Conservation (phyloP, 2,888 invertebrate species). For the Carabus problematicus region DNA sequence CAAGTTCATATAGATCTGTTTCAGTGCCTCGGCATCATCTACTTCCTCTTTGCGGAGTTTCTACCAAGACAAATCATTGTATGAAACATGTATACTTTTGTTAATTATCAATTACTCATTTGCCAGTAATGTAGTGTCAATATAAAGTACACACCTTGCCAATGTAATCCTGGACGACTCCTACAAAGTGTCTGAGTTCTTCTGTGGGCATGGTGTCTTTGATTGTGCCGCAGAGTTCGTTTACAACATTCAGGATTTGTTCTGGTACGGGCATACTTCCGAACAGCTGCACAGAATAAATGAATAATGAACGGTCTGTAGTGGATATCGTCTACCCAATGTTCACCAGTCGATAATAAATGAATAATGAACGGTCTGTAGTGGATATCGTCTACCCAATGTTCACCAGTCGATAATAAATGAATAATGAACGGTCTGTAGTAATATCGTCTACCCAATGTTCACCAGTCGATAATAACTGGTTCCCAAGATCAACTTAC, state of each 20-base stretch:
- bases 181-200: conserved; percentile 69
- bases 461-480: conserved; percentile 24
- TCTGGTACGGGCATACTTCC: conserved; percentile 64
- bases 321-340: conserved; percentile 61
- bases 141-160: conserved; percentile 62
- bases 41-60: conserved; percentile 67
- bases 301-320: no score
- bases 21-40: conserved; percentile 70
- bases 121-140: not conserved
- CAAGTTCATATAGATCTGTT: conserved; percentile 67
- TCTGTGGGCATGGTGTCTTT: conserved; percentile 68
- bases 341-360: conserved; percentile 23
- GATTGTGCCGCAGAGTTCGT: conserved; percentile 64
- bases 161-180: conserved; percentile 67
- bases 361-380: no score
- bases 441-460: conserved; percentile 61
- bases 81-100: conserved; percentile 32
- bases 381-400: conserved; percentile 61
- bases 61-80: conserved; percentile 52
- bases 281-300: conserved; percentile 27
- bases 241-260: conserved; percentile 62
- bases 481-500: no score
- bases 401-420: conserved; percentile 23
- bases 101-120: conserved; percentile 24
- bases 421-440: no score